Evolutionary conservation across 2,797 vertebrate genomes (phyloP), one percentile per base, ranked within the genome.

Genomic region (Trachops cirrhosus): DNA sequence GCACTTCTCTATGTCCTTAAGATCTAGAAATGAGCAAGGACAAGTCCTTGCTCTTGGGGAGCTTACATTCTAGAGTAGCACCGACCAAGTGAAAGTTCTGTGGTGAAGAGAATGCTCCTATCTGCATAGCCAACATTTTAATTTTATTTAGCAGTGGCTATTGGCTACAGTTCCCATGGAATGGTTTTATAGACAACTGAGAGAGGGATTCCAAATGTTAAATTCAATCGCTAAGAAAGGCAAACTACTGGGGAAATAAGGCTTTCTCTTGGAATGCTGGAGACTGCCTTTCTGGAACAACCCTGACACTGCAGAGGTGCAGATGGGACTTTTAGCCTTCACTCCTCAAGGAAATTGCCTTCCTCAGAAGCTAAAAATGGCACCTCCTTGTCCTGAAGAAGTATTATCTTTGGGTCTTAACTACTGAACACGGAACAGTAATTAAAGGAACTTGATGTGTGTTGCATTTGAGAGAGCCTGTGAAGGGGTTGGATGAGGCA

Each of bases 231-330:
- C 85, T 67, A 29, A 95, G 64, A 79, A 29, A 93, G 59, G 24
- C n/a, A 21, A 32, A 74, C 48, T 19, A 5, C 5, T 67, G 34
- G 34, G 8, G 29, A 50, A 82, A 14, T 10, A 6, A 46, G 32
- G 21, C 59, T 32, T 97, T 95, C 95, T 82, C 37, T 84, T 70
- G 68, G 93, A 79, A 1, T 62, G 89, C 90, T 52, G 64, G 89
- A 85, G 70, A 84, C 95, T 97, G 96, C 96, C 96, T 93, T 97
- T 10, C 95, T 95, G 89, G 93, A 93, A 2, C 96, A 70, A 97
- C 91, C 0, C 83, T 21, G 89, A 6, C 59, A n/a, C 86, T 97
- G 95, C 97, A 98, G 97, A 98, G 97, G 97, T 85, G 88, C 85
- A 86, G 89, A 59, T 29, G 95, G 96, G 86, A 77, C 16, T 90